A percentile compares a stretch with the other conserved stretches of the same genome.
phyloP scores from a whole-genome alignment of 2,797 vertebrate species.

The Malurus leucopterus region DNA sequence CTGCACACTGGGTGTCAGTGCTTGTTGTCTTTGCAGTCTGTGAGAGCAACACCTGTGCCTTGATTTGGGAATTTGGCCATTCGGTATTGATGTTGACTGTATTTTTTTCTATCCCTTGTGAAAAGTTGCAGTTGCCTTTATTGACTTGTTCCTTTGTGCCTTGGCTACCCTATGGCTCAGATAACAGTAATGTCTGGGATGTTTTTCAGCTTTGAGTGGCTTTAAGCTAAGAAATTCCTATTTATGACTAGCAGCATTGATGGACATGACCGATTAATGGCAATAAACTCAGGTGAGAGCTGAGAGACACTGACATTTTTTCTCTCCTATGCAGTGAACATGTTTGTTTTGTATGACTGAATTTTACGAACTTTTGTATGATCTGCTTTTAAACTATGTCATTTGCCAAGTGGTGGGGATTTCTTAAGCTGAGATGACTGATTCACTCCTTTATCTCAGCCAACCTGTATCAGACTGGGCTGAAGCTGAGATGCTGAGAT shows the following conservation, averaged over 20 bases:
- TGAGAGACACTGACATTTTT: not conserved
- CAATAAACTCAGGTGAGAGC: constrained; percentile 10
- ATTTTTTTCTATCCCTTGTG: not conserved
- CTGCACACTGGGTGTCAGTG: not conserved
- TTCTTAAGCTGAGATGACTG: constrained; percentile 27
- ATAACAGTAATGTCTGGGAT: not conserved
- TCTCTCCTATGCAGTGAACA: not conserved
- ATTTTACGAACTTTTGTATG: not conserved
- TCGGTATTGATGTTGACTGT: not conserved
- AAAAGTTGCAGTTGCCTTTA: not conserved
- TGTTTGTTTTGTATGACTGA: not conserved
- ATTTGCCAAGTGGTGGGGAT: not conserved
- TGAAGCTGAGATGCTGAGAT: constrained; percentile 2
- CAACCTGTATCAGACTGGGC: not conserved
- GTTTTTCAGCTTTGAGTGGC: constrained; percentile 3
- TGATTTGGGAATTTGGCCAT: not conserved
- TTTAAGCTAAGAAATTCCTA: constrained; percentile 12
- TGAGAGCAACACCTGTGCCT: not conserved
- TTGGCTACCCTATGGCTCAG: not conserved
- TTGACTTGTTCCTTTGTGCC: not conserved
- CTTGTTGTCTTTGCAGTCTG: not conserved
- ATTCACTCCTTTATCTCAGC: not conserved
- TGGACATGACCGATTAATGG: not conserved
- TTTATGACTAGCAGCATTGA: not conserved
- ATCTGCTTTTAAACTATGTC: not conserved